Evolutionary conservation across 2,888 invertebrate genomes (phyloP).

Genomic region (Bedellia somnulentella): DNA sequence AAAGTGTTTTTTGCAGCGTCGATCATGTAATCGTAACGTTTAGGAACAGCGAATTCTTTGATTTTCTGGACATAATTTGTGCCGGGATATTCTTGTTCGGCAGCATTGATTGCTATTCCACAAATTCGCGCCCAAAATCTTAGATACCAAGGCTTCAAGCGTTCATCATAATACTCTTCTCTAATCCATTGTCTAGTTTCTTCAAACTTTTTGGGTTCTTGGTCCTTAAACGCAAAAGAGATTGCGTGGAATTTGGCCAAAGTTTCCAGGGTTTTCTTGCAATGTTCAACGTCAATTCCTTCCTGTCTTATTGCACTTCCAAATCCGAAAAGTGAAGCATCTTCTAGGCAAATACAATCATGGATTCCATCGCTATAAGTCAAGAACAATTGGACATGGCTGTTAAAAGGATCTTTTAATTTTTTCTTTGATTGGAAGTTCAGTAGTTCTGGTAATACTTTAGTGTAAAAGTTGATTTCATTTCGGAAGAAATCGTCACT

Average conservation of each 20-base stretch:
- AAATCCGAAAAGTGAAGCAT: constrained; percentile 45
- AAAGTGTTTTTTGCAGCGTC: constrained; percentile 28
- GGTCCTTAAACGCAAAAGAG: constrained; percentile 61
- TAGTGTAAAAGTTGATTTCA: constrained; percentile 68
- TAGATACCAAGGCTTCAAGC: constrained; percentile 58
- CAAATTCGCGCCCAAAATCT: constrained; percentile 53
- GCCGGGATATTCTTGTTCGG: constrained; percentile 64
- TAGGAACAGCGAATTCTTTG: constrained; percentile 51
- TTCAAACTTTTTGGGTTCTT: constrained; percentile 49
- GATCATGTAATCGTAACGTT: constrained; percentile 49
- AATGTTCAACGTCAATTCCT: constrained; percentile 52
- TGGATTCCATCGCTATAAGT: constrained; percentile 49
- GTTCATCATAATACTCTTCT: constrained; percentile 61
- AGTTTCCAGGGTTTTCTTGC: constrained; percentile 44
- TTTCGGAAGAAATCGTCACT: constrained; percentile 70
- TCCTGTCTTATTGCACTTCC: constrained; percentile 35
- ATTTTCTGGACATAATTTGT: constrained; percentile 60
- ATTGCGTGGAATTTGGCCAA: constrained; percentile 63
- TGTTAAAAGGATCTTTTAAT: constrained; percentile 46
- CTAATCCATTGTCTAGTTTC: constrained; percentile 39
- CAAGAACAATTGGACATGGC: constrained; percentile 47
- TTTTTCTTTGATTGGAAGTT: constrained; percentile 37
- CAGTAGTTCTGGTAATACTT: constrained; percentile 43
- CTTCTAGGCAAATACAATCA: constrained; percentile 61
- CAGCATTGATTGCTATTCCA: constrained; percentile 63